Percentiles rank a stretch among this genome's conserved stretches.
Conservation (phyloP, 2,888 invertebrate genomes). For the Masnerella sp. region DNA sequence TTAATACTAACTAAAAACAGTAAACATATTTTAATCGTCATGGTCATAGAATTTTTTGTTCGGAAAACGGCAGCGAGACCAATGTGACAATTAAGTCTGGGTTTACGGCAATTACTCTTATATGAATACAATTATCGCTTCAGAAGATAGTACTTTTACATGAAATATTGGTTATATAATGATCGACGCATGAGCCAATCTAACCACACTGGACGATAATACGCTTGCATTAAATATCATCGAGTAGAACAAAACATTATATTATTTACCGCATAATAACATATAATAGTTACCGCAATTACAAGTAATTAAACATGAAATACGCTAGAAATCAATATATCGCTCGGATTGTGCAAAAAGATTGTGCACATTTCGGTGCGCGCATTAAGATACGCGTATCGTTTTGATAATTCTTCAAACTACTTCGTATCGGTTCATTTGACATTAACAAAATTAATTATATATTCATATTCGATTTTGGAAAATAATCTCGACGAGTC, state of each 20-base stretch:
- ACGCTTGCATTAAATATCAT: constrained; percentile 41
- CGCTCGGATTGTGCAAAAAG: not conserved
- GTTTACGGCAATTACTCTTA: constrained; percentile 27
- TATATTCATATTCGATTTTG: not conserved
- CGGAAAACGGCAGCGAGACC: too few relatives aligned
- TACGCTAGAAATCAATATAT: not conserved
- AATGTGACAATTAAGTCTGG: constrained; percentile 12
- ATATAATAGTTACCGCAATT: constrained; percentile 47
- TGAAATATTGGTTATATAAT: constrained; percentile 38
- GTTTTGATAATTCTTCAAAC: constrained; percentile 16
- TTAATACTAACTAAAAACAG: constrained; percentile 27
- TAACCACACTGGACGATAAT: constrained; percentile 21
- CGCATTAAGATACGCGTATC: constrained; percentile 12
- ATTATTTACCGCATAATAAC: constrained; percentile 49
- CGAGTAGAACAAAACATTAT: constrained; percentile 39
- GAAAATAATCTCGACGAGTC: not conserved
- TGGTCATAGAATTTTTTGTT: too few relatives aligned
- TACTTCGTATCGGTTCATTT: constrained; percentile 6
- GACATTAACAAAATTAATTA: constrained; percentile 10
- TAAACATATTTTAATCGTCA: constrained; percentile 43
- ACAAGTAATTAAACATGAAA: constrained; percentile 46
- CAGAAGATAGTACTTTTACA: constrained; percentile 35
- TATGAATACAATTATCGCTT: constrained; percentile 7
- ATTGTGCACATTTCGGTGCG: not conserved
- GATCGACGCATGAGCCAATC: constrained; percentile 16